phyloP scores from a whole-genome alignment of 2,797 vertebrate genomes.

The Geotrypetes seraphini region DNA sequence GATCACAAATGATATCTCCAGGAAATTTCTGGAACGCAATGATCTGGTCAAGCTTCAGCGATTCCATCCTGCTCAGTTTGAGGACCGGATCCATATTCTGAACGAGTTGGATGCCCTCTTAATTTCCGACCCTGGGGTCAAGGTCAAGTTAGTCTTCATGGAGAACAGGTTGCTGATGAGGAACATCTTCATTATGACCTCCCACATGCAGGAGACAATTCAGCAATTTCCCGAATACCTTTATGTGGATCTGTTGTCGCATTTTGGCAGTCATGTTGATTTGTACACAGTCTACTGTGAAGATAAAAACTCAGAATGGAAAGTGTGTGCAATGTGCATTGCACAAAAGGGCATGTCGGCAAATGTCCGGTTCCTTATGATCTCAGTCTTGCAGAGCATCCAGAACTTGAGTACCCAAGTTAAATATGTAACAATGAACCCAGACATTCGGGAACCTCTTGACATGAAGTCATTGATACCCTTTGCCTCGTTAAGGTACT shows the following conservation, averaged over 20 bases:
- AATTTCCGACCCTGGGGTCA: constrained; percentile 6
- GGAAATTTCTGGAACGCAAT: constrained; percentile 7
- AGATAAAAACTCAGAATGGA: constrained; percentile 6
- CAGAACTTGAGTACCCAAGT: background rate
- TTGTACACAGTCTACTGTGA: constrained; percentile 6
- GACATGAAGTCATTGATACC: constrained; percentile 1
- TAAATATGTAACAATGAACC: constrained; percentile 1
- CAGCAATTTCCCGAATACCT: constrained; percentile 1
- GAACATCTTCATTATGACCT: constrained; percentile 4
- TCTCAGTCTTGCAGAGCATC: background rate
- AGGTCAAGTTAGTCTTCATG: constrained; percentile 2
- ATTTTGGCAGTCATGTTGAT: constrained; percentile 8
- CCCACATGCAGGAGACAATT: constrained; percentile 2
- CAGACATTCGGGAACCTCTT: background rate
- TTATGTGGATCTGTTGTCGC: background rate
- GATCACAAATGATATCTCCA: background rate
- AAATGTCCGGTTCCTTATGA: background rate
- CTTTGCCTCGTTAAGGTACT: background rate
- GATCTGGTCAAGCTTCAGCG: constrained; percentile 9
- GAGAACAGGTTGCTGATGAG: constrained; percentile 7
- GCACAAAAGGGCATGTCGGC: background rate
- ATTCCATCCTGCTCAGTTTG: constrained; percentile 1
- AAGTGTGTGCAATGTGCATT: constrained; percentile 2
- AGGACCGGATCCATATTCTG: constrained; percentile 3
- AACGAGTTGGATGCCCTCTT: constrained; percentile 10